Evolutionary conservation across 2,113 vertebrate genomes (phyloP).

Genomic region (Rhinoptilus africanus): DNA sequence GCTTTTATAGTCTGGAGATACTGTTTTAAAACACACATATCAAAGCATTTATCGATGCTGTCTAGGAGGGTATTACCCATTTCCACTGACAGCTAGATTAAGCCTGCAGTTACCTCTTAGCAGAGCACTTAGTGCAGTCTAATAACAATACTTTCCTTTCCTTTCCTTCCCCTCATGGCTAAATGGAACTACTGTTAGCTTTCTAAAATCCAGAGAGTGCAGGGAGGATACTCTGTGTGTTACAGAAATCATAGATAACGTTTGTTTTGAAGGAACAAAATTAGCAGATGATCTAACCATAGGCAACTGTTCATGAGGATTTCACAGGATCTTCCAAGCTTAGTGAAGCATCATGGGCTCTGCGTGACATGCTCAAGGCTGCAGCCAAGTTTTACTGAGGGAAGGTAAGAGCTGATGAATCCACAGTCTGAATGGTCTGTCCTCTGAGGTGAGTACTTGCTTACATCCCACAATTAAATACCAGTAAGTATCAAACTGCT

Average conservation of each 20-base stretch:
- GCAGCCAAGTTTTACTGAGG: not conserved
- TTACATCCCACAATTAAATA: not conserved
- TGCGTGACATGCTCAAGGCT: not conserved
- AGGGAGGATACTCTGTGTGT: not conserved
- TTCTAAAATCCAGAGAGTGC: not conserved
- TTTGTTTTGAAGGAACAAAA: not conserved
- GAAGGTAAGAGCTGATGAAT: not conserved
- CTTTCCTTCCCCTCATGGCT: not conserved
- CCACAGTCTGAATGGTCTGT: not conserved
- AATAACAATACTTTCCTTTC: not conserved
- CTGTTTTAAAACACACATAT: not conserved
- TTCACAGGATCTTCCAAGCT: not conserved
- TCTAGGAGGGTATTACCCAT: not conserved
- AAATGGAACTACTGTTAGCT: not conserved
- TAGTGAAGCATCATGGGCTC: not conserved
- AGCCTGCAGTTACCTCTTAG: not conserved
- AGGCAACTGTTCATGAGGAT: not conserved
- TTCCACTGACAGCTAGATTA: not conserved
- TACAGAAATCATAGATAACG: not conserved
- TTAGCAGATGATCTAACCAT: not conserved
- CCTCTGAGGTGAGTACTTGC: not conserved
- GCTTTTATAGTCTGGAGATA: not conserved
- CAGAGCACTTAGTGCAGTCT: not conserved
- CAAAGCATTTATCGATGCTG: not conserved
- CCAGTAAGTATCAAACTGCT: not conserved